Evolutionary conservation across 1,140 invertebrate genomes (phyloP).

Genomic region (Adoxophyes honmai): DNA sequence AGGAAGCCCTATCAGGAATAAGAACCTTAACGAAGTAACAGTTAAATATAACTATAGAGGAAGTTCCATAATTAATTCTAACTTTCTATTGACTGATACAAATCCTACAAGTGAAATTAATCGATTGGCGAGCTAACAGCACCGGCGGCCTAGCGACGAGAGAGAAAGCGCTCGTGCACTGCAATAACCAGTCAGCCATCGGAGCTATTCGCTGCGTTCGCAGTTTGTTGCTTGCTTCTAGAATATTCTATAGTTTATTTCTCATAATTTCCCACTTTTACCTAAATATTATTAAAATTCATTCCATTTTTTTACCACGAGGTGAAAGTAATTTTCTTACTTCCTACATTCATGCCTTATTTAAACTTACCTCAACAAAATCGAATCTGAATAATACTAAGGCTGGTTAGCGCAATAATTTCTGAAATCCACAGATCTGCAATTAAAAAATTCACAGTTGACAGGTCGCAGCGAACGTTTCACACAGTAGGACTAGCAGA

Average conservation of each 20-base stretch:
- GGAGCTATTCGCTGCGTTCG: constrained; percentile 54
- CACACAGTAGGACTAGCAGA: constrained; percentile 36
- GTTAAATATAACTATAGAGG: too few relatives aligned
- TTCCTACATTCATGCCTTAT: background rate
- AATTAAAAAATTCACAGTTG: constrained; percentile 47
- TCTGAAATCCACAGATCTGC: constrained; percentile 38
- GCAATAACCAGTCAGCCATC: constrained; percentile 57
- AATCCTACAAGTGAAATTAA: constrained; percentile 22
- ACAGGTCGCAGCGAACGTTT: constrained; percentile 46
- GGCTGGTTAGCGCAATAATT: constrained; percentile 20
- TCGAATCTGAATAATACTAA: constrained; percentile 25
- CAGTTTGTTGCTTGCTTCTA: constrained; percentile 16
- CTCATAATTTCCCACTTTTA: constrained; percentile 7
- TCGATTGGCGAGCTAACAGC: constrained; percentile 6
- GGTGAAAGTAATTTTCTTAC: constrained; percentile 1
- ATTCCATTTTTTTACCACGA: constrained; percentile 13
- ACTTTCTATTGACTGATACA: constrained; percentile 15
- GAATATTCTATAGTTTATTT: constrained; percentile 36
- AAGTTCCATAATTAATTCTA: background rate
- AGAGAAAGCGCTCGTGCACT: constrained; percentile 56
- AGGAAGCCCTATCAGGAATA: too few relatives aligned
- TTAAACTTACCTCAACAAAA: constrained; percentile 28
- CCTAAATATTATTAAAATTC: background rate
- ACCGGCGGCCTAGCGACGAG: constrained; percentile 31
- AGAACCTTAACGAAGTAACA: too few relatives aligned